These are phyloP conservation scores for Alosa sapidissima DNA, from an alignment of 2,797 vertebrate genomes.

Conservation along the genomic window DNA sequence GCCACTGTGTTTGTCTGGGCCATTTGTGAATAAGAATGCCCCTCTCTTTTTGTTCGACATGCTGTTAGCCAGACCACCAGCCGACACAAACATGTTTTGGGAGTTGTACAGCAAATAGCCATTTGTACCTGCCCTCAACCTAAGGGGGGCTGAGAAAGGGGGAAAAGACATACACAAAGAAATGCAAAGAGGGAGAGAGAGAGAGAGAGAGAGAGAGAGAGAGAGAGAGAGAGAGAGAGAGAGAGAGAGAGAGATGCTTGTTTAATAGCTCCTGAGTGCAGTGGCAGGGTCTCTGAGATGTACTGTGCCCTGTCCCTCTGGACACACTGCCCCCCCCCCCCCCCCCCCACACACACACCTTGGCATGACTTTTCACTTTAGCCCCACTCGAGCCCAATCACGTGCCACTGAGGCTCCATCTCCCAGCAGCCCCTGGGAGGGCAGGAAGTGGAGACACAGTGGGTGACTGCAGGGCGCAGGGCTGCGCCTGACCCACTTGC, in stretches of 20 bases:
- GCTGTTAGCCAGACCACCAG: constrained; percentile 76
- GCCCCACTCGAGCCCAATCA: constrained; percentile 64
- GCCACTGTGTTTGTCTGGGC: constrained; percentile 70
- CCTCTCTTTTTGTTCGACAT: constrained; percentile 84
- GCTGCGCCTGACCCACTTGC: constrained; percentile 25
- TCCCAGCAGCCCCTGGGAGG: constrained; percentile 50
- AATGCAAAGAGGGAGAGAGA: constrained; percentile 53
- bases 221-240: constrained; percentile 64
- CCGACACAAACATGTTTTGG: constrained; percentile 78
- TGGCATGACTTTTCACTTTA: constrained; percentile 92
- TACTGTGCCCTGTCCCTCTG: constrained; percentile 84
- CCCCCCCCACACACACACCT: constrained; percentile 69
- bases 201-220: constrained; percentile 59
- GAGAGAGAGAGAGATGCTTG: constrained; percentile 61
- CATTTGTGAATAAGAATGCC: constrained; percentile 79
- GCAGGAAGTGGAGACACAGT: constrained; percentile 38
- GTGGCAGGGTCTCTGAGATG: constrained; percentile 73
- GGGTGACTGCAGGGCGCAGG: constrained; percentile 30
- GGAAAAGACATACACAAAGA: constrained; percentile 46
- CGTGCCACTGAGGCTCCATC: constrained; percentile 80
- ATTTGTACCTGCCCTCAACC: constrained; percentile 85
- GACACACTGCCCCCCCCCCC: constrained; percentile 72
- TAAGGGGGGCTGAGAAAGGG: constrained; percentile 61
- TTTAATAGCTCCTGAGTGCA: constrained; percentile 91
- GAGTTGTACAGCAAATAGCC: constrained; percentile 90